A percentile compares a stretch with the other conserved stretches of the same genome.
These are phyloP conservation scores for Beroe ovata DNA, from an alignment of 37 sponge, comb jelly and placozoan species.

Conservation along the genomic window DNA sequence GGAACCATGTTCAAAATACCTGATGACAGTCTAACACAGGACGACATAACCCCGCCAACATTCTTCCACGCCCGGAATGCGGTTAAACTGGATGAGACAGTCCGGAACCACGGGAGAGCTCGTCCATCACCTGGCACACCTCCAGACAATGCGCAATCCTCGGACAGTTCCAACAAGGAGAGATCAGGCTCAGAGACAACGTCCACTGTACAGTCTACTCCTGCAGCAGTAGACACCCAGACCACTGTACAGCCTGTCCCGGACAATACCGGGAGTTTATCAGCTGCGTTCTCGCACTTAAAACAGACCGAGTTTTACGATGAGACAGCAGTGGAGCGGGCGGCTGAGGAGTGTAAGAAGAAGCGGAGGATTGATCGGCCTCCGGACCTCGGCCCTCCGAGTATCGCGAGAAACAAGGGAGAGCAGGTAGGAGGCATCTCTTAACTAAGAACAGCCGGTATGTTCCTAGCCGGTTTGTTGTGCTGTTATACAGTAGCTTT, in stretches of 20 bases:
- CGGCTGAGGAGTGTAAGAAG: not conserved
- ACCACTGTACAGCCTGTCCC: not conserved
- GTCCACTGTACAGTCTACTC: not conserved
- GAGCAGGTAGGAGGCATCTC: too few relatives aligned
- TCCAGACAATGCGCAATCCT: not conserved
- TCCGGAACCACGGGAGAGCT: not conserved
- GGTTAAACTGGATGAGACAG: conserved; percentile 13
- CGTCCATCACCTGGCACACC: too few relatives aligned
- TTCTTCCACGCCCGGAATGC: not conserved
- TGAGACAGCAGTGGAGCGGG: not conserved
- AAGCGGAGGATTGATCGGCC: not conserved
- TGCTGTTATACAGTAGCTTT: too few relatives aligned
- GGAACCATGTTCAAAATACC: conserved; percentile 28
- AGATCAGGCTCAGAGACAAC: not conserved
- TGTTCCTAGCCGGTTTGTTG: too few relatives aligned
- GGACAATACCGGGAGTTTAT: not conserved
- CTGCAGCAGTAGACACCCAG: not conserved
- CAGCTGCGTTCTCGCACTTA: conserved; percentile 1
- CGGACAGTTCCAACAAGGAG: not conserved
- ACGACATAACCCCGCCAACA: not conserved
- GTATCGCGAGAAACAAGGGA: too few relatives aligned
- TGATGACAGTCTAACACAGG: not conserved
- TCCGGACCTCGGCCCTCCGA: too few relatives aligned
- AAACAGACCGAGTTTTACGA: conserved; percentile 20
- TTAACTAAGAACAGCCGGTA: too few relatives aligned